A percentile compares a stretch with the other conserved stretches of the same genome.
These are phyloP conservation scores for Rhadinocentrus ornatus DNA, from an alignment of 2,797 vertebrate species.

Conservation along the genomic window DNA sequence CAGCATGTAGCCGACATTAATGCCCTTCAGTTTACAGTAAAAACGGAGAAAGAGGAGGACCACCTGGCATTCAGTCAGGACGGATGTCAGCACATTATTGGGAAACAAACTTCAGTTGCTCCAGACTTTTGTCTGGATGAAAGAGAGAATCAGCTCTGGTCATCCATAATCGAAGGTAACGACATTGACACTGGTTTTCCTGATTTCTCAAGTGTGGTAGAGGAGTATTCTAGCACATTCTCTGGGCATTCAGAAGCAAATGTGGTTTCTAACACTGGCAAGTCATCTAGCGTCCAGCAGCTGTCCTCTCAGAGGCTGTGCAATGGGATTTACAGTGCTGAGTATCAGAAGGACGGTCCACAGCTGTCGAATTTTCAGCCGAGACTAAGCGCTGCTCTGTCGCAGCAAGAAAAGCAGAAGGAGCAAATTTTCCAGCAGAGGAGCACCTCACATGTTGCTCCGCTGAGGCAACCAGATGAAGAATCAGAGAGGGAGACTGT, in stretches of 20 bases:
- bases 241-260: conserved; percentile 53
- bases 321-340: conserved; percentile 61
- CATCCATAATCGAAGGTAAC: conserved; percentile 72
- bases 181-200: conserved; percentile 75
- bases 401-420: conserved; percentile 56
- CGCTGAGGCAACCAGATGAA: conserved; percentile 22
- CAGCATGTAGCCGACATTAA: conserved; percentile 43
- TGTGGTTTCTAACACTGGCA: conserved; percentile 28
- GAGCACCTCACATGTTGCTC: conserved; percentile 14
- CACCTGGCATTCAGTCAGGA: conserved; percentile 50
- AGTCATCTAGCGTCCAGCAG: conserved; percentile 30
- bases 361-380: conserved; percentile 64
- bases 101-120: conserved; percentile 54
- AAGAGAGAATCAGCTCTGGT: conserved; percentile 76
- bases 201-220: conserved; percentile 77
- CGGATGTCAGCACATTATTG: conserved; percentile 63
- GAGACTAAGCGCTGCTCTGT: conserved; percentile 25
- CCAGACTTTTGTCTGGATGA: conserved; percentile 72
- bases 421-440: conserved; percentile 54
- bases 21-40: conserved; percentile 68
- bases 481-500: conserved; percentile 22
- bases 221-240: conserved; percentile 72
- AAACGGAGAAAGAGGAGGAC: conserved; percentile 75
- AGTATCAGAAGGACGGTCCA: conserved; percentile 60
- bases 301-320: conserved; percentile 58